These are phyloP conservation scores for Zeugodacus cucurbitae DNA, from an alignment of 1,140 invertebrate species.

Conservation along the genomic window DNA sequence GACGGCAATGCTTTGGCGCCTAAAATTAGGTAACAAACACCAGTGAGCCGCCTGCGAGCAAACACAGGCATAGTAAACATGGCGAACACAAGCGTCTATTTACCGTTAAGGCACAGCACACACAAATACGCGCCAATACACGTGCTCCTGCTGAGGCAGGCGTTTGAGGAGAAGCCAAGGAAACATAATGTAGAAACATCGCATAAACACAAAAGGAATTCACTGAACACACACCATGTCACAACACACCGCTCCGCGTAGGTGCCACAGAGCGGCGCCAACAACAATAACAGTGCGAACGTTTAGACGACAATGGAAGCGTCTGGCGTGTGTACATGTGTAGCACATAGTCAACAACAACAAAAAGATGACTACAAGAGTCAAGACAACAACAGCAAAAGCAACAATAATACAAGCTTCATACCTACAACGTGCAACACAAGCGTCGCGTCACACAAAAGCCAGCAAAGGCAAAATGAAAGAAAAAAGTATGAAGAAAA, in stretches of 20 bases:
- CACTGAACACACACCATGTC: background rate
- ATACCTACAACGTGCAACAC: background rate
- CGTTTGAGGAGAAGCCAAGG: background rate
- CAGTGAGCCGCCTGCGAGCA: background rate
- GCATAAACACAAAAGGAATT: background rate
- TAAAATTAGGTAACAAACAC: constrained; percentile 29
- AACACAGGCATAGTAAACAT: constrained; percentile 3
- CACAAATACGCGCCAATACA: background rate
- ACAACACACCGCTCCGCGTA: background rate
- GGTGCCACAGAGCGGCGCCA: background rate
- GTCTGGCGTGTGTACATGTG: background rate
- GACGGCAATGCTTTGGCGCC: background rate
- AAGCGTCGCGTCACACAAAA: background rate
- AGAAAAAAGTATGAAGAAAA: background rate
- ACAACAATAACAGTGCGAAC: background rate
- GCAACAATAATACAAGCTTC: background rate
- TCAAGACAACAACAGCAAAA: background rate
- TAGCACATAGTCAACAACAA: background rate
- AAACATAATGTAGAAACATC: background rate
- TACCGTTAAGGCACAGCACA: background rate
- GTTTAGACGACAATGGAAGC: background rate
- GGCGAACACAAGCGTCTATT: background rate
- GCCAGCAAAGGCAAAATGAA: background rate
- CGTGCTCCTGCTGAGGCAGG: background rate
- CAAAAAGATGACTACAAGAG: background rate